These are phyloP conservation scores for Caenorhabditis sp. DNA, from an alignment of 2,888 invertebrate species.

Conservation along the genomic window DNA sequence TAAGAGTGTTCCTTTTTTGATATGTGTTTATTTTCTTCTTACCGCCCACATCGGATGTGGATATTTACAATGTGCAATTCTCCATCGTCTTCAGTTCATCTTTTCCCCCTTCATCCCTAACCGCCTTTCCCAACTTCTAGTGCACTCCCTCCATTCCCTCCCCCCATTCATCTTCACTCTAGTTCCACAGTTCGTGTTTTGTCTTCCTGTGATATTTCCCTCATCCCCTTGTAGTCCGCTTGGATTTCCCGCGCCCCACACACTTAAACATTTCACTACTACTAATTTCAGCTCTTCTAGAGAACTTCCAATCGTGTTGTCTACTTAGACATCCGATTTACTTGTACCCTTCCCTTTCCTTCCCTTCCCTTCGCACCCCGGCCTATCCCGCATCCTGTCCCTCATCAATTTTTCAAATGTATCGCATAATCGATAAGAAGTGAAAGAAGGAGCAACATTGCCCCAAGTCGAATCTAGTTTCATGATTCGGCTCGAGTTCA, in stretches of 20 bases:
- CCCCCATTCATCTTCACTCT: conserved; percentile 7
- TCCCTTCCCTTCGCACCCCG: not conserved
- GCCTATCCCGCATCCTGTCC: conserved; percentile 8
- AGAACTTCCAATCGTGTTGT: not conserved
- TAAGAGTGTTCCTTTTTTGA: not conserved
- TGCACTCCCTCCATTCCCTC: not conserved
- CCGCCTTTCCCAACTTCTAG: not conserved
- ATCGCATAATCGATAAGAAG: conserved; percentile 38
- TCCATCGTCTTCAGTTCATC: too few relatives aligned
- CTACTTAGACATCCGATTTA: not conserved
- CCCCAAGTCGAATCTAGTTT: not conserved
- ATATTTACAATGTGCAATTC: conserved; percentile 7
- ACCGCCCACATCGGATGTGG: not conserved
- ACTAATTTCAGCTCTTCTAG: conserved; percentile 1
- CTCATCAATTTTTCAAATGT: conserved; percentile 23
- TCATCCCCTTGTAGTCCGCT: conserved; percentile 24
- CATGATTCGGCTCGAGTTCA: conserved; percentile 36
- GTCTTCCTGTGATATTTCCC: conserved; percentile 37
- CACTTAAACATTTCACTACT: conserved; percentile 36
- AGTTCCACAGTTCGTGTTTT: conserved; percentile 17
- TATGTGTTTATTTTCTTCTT: not conserved
- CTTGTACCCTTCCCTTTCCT: conserved; percentile 10
- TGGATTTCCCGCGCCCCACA: not conserved
- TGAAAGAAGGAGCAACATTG: conserved; percentile 28
- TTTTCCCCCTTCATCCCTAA: conserved; percentile 11